Conservation (phyloP, 2,113 vertebrate species). For the Callithrix jacchus region DNA sequence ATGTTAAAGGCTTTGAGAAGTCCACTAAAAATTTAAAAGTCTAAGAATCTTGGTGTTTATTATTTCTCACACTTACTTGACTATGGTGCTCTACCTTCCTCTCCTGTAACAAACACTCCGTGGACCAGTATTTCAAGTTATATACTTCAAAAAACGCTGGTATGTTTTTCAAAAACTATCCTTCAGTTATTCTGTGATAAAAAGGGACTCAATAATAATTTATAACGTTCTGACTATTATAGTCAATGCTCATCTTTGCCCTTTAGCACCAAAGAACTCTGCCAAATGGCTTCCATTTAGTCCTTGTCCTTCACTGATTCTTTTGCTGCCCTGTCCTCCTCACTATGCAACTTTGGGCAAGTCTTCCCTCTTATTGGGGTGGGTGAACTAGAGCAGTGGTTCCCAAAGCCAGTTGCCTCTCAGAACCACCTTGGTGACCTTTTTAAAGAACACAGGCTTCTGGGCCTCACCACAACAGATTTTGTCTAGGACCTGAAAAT, state of each 20-base stretch:
- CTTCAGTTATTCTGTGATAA: neutral
- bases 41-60: neutral
- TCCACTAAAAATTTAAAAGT: neutral
- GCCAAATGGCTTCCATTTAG: neutral
- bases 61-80: neutral
- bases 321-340: neutral
- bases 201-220: neutral
- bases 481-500: neutral
- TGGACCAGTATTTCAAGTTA: neutral
- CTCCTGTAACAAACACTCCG: neutral
- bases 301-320: neutral
- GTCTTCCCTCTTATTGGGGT: neutral
- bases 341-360: neutral
- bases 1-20: neutral
- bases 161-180: neutral
- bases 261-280: neutral
- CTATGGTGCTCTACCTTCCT: neutral
- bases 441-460: neutral
- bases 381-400: neutral
- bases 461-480: neutral
- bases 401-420: neutral
- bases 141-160: neutral
- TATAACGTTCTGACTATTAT: neutral
- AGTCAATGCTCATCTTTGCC: neutral
- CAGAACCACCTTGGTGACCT: neutral